phyloP scores from a whole-genome alignment of 37 sponge, comb jelly and placozoan genomes.

The Halichondria panicea region DNA sequence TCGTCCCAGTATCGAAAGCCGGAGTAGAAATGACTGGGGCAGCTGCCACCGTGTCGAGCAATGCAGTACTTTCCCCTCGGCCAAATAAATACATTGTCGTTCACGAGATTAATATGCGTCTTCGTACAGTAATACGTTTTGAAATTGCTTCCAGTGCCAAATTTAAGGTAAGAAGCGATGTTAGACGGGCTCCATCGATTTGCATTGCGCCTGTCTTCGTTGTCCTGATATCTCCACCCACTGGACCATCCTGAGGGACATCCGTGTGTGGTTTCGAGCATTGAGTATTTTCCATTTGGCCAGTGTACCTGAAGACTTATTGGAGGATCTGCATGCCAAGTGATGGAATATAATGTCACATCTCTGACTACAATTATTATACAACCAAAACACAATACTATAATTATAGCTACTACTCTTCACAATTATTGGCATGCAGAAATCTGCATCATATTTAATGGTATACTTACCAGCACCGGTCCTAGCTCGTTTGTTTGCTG shows the following conservation, averaged over 20 bases:
- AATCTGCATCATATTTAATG: no score
- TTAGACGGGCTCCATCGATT: background rate
- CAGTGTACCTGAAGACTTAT: background rate
- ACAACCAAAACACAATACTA: no score
- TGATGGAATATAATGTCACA: no score
- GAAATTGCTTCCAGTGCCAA: background rate
- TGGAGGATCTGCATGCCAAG: background rate
- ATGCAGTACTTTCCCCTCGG: background rate
- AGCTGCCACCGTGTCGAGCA: background rate
- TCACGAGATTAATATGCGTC: background rate
- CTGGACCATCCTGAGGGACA: conserved; percentile 1
- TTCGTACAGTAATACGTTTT: background rate
- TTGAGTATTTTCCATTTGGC: background rate
- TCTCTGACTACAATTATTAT: no score
- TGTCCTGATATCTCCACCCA: conserved; percentile 1
- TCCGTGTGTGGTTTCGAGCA: background rate
- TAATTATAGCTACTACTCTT: background rate
- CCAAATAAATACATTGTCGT: background rate
- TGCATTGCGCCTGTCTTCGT: background rate
- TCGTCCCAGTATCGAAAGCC: background rate
- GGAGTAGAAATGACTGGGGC: background rate
- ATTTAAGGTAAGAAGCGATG: background rate
- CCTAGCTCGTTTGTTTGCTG: background rate
- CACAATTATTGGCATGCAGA: background rate
- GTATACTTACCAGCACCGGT: background rate